These are phyloP conservation scores for Neoarius graeffei DNA, from an alignment of 2,113 vertebrate genomes.

Conservation along the genomic window DNA sequence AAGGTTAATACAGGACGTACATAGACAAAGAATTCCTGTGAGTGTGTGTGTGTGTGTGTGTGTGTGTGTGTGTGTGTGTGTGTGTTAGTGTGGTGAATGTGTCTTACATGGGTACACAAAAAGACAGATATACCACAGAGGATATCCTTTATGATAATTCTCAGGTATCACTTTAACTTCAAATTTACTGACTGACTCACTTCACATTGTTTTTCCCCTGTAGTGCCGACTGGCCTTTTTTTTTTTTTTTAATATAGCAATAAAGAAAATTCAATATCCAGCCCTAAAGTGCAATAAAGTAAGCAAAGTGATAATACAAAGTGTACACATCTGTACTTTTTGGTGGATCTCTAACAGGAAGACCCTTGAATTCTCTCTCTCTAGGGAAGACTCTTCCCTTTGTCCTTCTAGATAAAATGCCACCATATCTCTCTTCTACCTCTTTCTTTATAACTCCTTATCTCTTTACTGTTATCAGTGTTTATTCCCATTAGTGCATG, in stretches of 20 bases:
- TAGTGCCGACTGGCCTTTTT: not conserved
- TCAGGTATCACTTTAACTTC: not conserved
- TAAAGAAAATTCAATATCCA: not conserved
- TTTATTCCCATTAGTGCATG: conserved; percentile 31
- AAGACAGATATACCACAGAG: not conserved
- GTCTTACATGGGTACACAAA: not conserved
- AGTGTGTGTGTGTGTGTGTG: conserved; percentile 10
- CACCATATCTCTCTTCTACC: not conserved
- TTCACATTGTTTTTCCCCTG: not conserved
- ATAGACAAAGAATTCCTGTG: conserved; percentile 22
- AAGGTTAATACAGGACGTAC: conserved; percentile 70
- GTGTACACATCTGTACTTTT: not conserved
- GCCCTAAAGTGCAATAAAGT: not conserved
- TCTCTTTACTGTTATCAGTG: conserved; percentile 39
- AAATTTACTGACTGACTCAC: conserved; percentile 1
- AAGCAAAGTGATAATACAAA: not conserved
- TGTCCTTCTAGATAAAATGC: not conserved
- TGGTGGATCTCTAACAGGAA: not conserved
- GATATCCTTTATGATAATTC: not conserved
- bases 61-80: not conserved
- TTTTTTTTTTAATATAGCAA: too few relatives aligned
- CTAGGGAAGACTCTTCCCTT: not conserved
- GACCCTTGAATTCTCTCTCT: not conserved
- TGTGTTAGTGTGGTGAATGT: not conserved
- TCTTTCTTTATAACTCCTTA: not conserved